Conservation (phyloP, 2,797 vertebrate genomes). For the Phataginus tricuspis region DNA sequence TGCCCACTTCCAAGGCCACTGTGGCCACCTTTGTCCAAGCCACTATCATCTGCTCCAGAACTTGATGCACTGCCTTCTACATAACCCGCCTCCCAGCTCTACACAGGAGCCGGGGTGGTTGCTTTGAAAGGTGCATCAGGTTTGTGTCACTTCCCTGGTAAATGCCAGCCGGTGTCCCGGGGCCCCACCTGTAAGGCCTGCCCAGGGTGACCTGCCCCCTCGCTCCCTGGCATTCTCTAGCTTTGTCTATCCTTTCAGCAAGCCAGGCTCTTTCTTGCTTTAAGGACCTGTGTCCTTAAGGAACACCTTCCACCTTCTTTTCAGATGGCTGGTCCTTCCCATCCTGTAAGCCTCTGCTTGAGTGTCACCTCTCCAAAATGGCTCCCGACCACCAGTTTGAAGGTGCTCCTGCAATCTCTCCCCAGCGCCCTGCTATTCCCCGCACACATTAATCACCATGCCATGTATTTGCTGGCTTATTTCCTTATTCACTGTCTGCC, state of each 20-base stretch:
- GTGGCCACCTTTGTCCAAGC: background rate
- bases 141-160: background rate
- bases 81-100: background rate
- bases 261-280: background rate
- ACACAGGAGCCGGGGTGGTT: too few species aligned
- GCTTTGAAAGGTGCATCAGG: background rate
- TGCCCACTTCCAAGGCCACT: background rate
- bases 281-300: background rate
- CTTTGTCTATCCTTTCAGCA: background rate
- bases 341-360: background rate
- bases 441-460: accelerated
- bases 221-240: background rate
- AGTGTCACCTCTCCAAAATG: background rate
- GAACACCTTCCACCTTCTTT: background rate
- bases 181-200: background rate
- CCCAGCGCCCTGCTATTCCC: background rate
- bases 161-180: background rate
- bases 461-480: accelerated
- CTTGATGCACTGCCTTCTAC: accelerated
- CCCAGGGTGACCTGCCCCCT: background rate
- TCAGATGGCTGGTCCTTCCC: background rate
- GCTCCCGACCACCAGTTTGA: background rate
- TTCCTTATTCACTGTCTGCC: background rate
- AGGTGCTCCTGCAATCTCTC: background rate
- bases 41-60: background rate